Evolutionary conservation across 2,888 invertebrate species (phyloP).

Genomic region (Schizaphis graminum): DNA sequence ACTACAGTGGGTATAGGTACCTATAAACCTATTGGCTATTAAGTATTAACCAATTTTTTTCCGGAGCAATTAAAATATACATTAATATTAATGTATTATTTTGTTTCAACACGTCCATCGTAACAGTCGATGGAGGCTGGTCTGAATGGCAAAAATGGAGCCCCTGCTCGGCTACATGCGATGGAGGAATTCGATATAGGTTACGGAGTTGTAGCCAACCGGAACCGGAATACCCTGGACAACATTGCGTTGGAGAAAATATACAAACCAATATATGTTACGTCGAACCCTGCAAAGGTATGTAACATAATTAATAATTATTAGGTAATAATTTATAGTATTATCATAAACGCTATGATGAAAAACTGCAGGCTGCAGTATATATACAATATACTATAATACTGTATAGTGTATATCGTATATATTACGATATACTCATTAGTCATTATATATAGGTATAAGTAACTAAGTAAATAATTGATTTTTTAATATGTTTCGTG

Average conservation of each 20-base stretch:
- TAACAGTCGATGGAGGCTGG: slow-evolving; percentile 58
- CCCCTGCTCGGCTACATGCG: slow-evolving; percentile 39
- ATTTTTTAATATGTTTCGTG: no score
- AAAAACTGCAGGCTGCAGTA: background rate
- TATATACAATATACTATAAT: background rate
- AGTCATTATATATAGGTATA: no score
- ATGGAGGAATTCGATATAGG: slow-evolving; percentile 33
- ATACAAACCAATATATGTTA: slow-evolving; percentile 25
- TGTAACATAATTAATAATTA: background rate
- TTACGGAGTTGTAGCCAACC: slow-evolving; percentile 55
- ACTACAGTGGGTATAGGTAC: background rate
- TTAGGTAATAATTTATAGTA: background rate
- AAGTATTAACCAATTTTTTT: background rate
- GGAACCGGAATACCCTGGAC: slow-evolving; percentile 43
- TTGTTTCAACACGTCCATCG: background rate
- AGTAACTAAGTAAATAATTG: background rate
- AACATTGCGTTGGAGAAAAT: slow-evolving; percentile 5
- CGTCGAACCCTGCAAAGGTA: slow-evolving; percentile 57
- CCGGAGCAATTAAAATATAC: background rate
- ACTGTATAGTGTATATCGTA: background rate
- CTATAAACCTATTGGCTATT: no score
- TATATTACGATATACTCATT: background rate
- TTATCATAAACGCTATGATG: background rate
- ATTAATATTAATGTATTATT: background rate
- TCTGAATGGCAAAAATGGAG: slow-evolving; percentile 61